Conservation (phyloP, 2,888 invertebrate genomes). For the Aquatica leii region DNA sequence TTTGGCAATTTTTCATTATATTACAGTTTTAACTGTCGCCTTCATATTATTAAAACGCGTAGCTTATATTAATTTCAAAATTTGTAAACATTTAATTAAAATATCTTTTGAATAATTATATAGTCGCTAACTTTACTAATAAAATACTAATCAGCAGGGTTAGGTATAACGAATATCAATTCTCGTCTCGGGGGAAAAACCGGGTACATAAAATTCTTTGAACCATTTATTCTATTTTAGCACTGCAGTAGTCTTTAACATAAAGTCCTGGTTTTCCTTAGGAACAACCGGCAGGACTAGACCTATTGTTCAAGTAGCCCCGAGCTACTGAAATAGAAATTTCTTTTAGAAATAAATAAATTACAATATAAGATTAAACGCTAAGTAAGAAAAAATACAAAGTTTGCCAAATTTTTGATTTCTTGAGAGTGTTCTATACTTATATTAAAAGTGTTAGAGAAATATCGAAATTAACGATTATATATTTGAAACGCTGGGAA, state of each 20-base stretch:
- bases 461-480: no score
- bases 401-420: slow-evolving; percentile 5
- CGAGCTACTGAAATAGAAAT: slow-evolving; percentile 8
- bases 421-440: neutral
- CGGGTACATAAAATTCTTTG: slow-evolving; percentile 16
- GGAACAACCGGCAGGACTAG: slow-evolving; percentile 22
- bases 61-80: slow-evolving; percentile 28
- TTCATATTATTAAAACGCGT: slow-evolving; percentile 32
- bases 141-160: neutral
- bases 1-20: slow-evolving; percentile 43
- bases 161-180: slow-evolving; percentile 2
- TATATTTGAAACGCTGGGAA: no score
- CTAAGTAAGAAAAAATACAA: neutral
- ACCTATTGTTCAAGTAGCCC: slow-evolving; percentile 18
- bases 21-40: slow-evolving; percentile 35
- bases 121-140: neutral
- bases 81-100: neutral
- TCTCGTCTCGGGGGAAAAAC: slow-evolving; percentile 3
- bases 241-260: slow-evolving; percentile 23
- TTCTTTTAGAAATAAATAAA: slow-evolving; percentile 18
- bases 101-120: no score
- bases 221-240: slow-evolving; percentile 34
- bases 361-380: slow-evolving; percentile 13
- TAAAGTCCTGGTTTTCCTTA: slow-evolving; percentile 19
- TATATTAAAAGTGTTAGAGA: no score